Evolutionary conservation across 2,888 invertebrate species (phyloP).

Genomic region (Leptinotarsa rubiginosa): DNA sequence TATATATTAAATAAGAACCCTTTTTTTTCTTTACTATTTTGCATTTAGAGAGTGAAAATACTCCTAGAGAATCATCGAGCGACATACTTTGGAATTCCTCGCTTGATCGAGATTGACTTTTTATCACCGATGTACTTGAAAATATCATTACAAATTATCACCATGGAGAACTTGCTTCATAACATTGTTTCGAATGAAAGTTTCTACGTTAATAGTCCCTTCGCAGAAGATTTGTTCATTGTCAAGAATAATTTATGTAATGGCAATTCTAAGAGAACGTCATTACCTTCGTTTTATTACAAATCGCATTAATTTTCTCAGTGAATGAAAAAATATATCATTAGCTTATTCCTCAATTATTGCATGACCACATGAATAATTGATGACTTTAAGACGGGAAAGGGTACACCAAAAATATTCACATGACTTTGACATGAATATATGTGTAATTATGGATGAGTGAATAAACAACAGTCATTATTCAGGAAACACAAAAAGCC

Average conservation of each 20-base stretch:
- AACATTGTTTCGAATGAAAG: not conserved
- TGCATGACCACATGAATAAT: conserved; percentile 4
- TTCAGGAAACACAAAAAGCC: not conserved
- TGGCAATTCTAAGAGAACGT: conserved; percentile 4
- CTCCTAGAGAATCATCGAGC: too few species aligned
- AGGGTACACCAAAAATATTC: conserved; percentile 3
- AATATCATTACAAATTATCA: not conserved
- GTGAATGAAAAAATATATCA: conserved; percentile 12
- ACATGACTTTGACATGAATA: conserved; percentile 18
- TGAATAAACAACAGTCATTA: not conserved
- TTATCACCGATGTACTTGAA: not conserved
- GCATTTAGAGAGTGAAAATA: too few species aligned
- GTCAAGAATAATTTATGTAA: conserved; percentile 4
- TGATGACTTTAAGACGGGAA: not conserved
- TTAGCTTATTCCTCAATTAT: conserved; percentile 9
- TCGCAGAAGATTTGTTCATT: not conserved
- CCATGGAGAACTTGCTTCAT: not conserved
- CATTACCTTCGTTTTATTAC: conserved; percentile 16
- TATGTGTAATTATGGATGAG: not conserved
- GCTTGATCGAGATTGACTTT: too few species aligned
- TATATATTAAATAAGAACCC: too few species aligned
- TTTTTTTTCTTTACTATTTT: too few species aligned
- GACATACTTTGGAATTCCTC: too few species aligned
- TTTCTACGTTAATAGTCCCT: not conserved
- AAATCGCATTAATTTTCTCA: conserved; percentile 14